phyloP scores from a whole-genome alignment of 1,140 invertebrate genomes.

The Drosophila kohkoa region DNA sequence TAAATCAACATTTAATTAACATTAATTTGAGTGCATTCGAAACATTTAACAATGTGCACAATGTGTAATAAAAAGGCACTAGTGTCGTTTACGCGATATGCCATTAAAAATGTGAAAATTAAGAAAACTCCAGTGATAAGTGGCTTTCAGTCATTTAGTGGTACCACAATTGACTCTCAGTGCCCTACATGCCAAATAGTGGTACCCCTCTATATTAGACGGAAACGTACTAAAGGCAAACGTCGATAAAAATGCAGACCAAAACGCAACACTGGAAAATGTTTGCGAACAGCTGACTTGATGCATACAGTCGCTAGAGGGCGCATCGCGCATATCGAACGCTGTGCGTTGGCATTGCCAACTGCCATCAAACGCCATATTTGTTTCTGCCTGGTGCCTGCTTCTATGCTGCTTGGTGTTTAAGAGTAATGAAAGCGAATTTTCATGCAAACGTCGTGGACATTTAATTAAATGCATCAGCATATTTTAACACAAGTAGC shows the following conservation, averaged over 20 bases:
- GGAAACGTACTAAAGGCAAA: slow-evolving; percentile 62
- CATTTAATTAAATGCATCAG: slow-evolving; percentile 27
- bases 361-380: slow-evolving; percentile 68
- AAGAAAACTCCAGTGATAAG: slow-evolving; percentile 71
- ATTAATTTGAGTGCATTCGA: slow-evolving; percentile 10
- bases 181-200: slow-evolving; percentile 70
- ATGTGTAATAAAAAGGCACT: slow-evolving; percentile 25
- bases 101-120: slow-evolving; percentile 46
- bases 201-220: slow-evolving; percentile 77
- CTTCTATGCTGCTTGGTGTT: slow-evolving; percentile 31
- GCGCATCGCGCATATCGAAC: slow-evolving; percentile 23
- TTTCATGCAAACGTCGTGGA: slow-evolving; percentile 44
- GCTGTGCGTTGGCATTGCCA: slow-evolving; percentile 59
- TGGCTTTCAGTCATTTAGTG: slow-evolving; percentile 60
- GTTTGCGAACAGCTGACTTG: slow-evolving; percentile 65
- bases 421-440: slow-evolving; percentile 58
- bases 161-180: slow-evolving; percentile 52
- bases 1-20: slow-evolving; percentile 27
- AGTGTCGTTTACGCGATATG: slow-evolving; percentile 15
- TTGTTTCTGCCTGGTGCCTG: slow-evolving; percentile 62
- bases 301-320: slow-evolving; percentile 40
- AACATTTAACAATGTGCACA: slow-evolving; percentile 12
- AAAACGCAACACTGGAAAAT: slow-evolving; percentile 66
- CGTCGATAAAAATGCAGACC: slow-evolving; percentile 67
- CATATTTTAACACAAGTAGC: slow-evolving; percentile 30